Evolutionary conservation across 2,113 vertebrate genomes (phyloP), one percentile per base, ranked within the genome.

Genomic region (Tamias sibiricus): DNA sequence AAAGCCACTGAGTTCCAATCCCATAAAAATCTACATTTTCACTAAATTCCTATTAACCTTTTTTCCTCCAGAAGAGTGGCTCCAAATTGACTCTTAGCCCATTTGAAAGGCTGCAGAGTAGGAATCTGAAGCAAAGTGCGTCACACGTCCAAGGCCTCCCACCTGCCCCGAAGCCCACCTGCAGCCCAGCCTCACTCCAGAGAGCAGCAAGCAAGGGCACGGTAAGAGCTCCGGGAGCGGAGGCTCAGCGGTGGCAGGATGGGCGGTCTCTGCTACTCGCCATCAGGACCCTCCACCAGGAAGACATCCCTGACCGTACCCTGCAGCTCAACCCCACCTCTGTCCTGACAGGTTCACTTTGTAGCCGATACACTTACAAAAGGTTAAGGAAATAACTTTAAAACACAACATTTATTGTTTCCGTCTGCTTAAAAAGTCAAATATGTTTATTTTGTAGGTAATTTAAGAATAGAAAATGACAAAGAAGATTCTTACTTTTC

Each of bases 1-100:
- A 94, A 89, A 93, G 59, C 79, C 52, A 49, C 10, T 85, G 79
- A 17, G 9, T 92, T 90, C 62, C 22, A 74, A 68, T 72, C 52
- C 52, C 0, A 5, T 87, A 80, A 82, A 90, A 95, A 88, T 92
- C 84, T 83, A 87, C 87, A 30, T 26, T 89, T 90, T 93, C 80
- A 62, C 83, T 94, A 77, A 90, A 91, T 95, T 82, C 75, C 62
- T 66, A 66, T 44, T 82, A 72, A 52, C 75, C 57, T 87, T 83
- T 79, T 84, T 26, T 7, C 8, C 59, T 81, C 75, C 54, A 5
- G 59, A 77, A 71, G 54, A 80, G 91, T 85, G 62, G 74, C 54
- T 93, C 13, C 80, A 52, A 75, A 82, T 54, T 68, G 95, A 94
- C 66, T 74, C 72, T 49, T 12, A 94, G 72, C 54, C 76, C n/a